Evolutionary conservation across 2,113 vertebrate species (phyloP).

Genomic region (Sprattus sprattus): DNA sequence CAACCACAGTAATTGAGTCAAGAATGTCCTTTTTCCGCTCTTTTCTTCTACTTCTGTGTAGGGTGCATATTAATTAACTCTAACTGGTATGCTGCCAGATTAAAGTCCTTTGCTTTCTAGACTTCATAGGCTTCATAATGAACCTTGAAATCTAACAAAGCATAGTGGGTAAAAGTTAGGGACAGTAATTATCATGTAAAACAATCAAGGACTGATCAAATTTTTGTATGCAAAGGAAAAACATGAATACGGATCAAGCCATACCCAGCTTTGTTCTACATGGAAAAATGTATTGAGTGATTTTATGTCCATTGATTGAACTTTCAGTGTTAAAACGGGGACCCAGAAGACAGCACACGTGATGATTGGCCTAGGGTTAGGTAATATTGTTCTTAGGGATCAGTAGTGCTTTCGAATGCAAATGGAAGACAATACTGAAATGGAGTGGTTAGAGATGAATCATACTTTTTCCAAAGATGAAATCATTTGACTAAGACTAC

Average conservation of each 20-base stretch:
- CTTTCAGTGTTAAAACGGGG: background rate
- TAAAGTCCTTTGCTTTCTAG: background rate
- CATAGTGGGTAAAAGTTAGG: background rate
- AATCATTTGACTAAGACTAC: background rate
- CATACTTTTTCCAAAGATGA: background rate
- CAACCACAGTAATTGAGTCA: background rate
- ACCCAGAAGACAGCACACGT: background rate
- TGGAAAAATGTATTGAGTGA: slow-evolving; percentile 17
- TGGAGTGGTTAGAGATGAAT: background rate
- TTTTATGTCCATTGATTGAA: background rate
- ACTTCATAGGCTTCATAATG: background rate
- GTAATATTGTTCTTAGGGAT: background rate
- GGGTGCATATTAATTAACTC: background rate
- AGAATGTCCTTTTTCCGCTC: background rate
- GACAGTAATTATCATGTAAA: background rate
- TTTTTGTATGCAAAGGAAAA: slow-evolving; percentile 17
- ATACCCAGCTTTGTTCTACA: background rate
- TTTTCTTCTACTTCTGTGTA: background rate
- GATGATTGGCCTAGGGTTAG: background rate
- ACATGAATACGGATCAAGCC: background rate
- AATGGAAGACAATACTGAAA: background rate
- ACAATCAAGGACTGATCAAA: background rate
- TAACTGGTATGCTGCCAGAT: background rate
- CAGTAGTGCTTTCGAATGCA: background rate
- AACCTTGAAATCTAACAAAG: background rate